Conservation (phyloP, 1,140 invertebrate species). For the Calliopsis andreniformis region DNA sequence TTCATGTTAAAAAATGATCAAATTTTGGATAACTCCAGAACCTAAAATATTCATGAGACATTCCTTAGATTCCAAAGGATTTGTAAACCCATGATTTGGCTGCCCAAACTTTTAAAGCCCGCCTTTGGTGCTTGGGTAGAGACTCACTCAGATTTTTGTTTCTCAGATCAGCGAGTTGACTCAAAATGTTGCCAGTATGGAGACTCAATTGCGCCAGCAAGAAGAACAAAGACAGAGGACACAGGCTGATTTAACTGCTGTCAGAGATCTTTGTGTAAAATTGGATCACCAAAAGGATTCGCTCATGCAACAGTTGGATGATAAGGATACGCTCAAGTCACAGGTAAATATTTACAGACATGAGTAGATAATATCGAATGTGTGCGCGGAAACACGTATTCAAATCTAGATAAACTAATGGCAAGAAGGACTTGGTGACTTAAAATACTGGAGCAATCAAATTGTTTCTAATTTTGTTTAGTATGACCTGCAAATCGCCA, state of each 20-base stretch:
- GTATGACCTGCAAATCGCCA: constrained; percentile 77
- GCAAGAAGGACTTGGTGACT: too few species aligned
- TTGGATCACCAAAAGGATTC: constrained; percentile 82
- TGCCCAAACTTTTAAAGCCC: too few species aligned
- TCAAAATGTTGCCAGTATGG: constrained; percentile 81
- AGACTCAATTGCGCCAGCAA: constrained; percentile 80
- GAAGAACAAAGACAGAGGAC: constrained; percentile 72
- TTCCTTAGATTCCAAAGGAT: too few species aligned
- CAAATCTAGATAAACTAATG: too few species aligned
- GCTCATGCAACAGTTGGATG: constrained; percentile 75
- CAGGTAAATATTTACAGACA: constrained; percentile 71
- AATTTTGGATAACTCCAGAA: too few species aligned
- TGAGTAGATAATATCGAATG: too few species aligned
- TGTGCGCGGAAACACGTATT: too few species aligned
- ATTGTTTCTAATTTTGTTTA: constrained; percentile 49
- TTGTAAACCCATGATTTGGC: too few species aligned
- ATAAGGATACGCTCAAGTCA: constrained; percentile 73
- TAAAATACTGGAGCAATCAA: not conserved
- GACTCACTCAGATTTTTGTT: too few species aligned
- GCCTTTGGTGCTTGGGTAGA: too few species aligned
- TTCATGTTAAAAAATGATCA: too few species aligned
- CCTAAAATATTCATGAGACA: too few species aligned
- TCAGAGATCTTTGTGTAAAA: constrained; percentile 81
- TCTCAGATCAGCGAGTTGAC: constrained; percentile 82
- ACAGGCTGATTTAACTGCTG: constrained; percentile 79